Evolutionary conservation across 2,797 vertebrate species (phyloP).

Genomic region (Morelia viridis): DNA sequence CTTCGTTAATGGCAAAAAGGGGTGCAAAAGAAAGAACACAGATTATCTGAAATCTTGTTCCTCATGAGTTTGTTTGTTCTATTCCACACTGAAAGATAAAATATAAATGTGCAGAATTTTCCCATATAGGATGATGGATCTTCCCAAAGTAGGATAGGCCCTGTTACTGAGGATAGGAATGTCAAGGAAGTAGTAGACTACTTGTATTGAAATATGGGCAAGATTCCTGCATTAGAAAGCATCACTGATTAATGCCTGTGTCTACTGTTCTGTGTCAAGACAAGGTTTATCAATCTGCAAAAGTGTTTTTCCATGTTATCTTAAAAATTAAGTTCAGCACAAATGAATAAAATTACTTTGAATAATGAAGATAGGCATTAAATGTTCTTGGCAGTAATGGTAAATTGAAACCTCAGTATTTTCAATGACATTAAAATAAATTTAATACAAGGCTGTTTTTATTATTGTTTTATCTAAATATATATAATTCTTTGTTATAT

Average conservation of each 20-base stretch:
- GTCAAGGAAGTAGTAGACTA: not conserved
- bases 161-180: not conserved
- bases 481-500: not conserved
- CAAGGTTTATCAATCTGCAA: too few species aligned
- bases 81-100: not conserved
- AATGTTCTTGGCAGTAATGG: not conserved
- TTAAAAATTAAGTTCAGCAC: not conserved
- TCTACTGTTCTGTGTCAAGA: too few species aligned
- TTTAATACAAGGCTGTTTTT: not conserved
- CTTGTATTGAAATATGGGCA: not conserved
- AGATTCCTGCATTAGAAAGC: not conserved
- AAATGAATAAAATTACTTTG: not conserved
- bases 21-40: not conserved
- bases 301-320: not conserved
- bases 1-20: not conserved
- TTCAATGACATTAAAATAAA: not conserved
- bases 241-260: not conserved
- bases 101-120: not conserved
- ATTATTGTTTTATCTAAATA: not conserved
- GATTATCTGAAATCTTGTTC: not conserved
- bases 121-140: not conserved
- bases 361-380: not conserved
- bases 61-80: not conserved
- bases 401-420: not conserved
- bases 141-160: not conserved